Evolutionary conservation across 1,140 invertebrate species (phyloP), one percentile per base, ranked within the genome.

Genomic region (Zaprionus tsacasi): DNA sequence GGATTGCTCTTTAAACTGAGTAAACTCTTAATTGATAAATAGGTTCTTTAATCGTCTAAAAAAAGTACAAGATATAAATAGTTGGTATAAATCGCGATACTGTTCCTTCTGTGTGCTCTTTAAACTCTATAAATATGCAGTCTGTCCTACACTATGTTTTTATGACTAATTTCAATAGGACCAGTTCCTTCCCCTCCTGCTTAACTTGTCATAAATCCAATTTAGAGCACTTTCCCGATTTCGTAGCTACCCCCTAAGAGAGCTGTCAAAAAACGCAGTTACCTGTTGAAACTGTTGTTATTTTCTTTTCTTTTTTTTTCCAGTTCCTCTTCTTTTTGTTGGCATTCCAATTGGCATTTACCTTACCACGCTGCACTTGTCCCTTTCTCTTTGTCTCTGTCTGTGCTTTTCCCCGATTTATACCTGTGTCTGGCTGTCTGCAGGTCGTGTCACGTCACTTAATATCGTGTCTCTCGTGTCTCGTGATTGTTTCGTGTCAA

Each of bases 301-400:
- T 52, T 76, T 64, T 67, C 33, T 35, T 35, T 35, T 35, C 33
- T 35, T 35, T 10, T 35, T 35, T 6, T 35, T 21, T 21, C 21
- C 21, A 21, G 33, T 10, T 35, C 10, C 27, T 81, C 7, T 35
- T 35, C 27, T 82, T 76, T 54, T 80, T 78, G 70, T 80, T 88
- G 45, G 45, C 17, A 75, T 88, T 88, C 83, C 83, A 83, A 83
- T 88, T 88, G 83, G 70, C 81, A 76, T 88, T 87, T 88, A 71
- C 74, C 82, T 79, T 76, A 68, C 40, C 40, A 58, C 65, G 45
- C 43, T 35, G 25, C 25, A 17, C 45, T 36, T n/a, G 12, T 12
- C 33, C n/a, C 56, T 30, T 13, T 15, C 25, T 6, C 11, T 25
- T 27, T 3, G 15, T 54, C 13, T 25, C 17, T n/a, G n/a, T 50